Base-by-base conservation (phyloP, 1,140 invertebrate species). In the Magallana angulata region DNA sequence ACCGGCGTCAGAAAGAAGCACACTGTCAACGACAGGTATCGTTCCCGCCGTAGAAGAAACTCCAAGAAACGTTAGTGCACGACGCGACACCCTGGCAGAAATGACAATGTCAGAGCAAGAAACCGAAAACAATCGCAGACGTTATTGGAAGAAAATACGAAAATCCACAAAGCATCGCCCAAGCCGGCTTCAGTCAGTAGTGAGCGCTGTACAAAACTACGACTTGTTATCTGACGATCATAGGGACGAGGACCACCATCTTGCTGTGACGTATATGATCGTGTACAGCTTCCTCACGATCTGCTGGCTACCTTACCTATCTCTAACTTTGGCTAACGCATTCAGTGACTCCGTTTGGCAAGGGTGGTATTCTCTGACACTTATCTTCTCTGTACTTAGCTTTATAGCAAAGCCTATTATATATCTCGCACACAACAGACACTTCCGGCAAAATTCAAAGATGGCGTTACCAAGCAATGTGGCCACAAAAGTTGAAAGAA, bases 181-280 rank as follows among this genome's bases (percentile, higher is more conserved):
- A 7, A 18, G 81, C 14, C 85, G 85, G 71, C 24, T 76, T 1
- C 68, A 76, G 68, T 85, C 71, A 16, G 84, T 82, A 14, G 86
- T 85, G 4, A 89, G 82, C n/a, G 80, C 64, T 14, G 80, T 62
- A 12, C 82, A 87, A 76, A 36, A 60, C 11, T 48, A 60, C 64
- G 84, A 88, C 14, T 2, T 88, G 6, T 85, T 88, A 14, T 88
- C 84, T 1, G 58, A 84, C n/a, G 84, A 87, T 58, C 36, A 87
- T n/a, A 71, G 24, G 24, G 81, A 64, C 57, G 80, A 60, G 6
- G 86, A 87, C 7, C 81, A 84, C 56, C 60, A 84, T 57, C 64
- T 84, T 16, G 57, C 86, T 0, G 56, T 84, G 12, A 87, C 86
- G 3, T 68, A 84, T 7, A 58, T 87, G 16, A 87, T 84, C 6